Base-by-base conservation (phyloP, 1,140 invertebrate genomes). In the Rhopalosiphum padi region DNA sequence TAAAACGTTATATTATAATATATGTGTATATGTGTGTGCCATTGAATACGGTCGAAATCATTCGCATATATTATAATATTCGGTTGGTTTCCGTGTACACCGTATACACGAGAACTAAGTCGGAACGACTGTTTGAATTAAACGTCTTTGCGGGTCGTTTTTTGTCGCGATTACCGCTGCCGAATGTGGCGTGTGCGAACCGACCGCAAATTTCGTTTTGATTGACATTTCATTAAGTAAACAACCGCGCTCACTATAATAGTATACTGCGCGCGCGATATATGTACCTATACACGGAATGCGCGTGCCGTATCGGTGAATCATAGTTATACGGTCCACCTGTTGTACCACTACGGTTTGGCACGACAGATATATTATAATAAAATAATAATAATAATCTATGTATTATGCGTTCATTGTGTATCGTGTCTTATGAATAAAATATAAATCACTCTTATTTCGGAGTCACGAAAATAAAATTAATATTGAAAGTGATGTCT, bases 321-420 rank as follows among this genome's bases (percentile, higher is more conserved):
- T 83, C n/a, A 83, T 83, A 83, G 77, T 37, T 82, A 9, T 46
- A 35, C 37, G 8, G 77, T 83, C 35, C 35, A 83, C 77, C 35
- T 83, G 77, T 83, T 83, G 77, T 83, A n/a, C 41, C 41, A 4
- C 15, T 21, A n/a, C 15, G 30, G 60, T n/a, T 77, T n/a, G 60
- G 60, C 60, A 77, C 30, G 60, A 18, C 60, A n/a, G n/a, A 77
- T 77, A 77, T 77, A 77, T 77, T 68, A 68, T 18, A 68, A 77
- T 77, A 77, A n/a, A 77, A 77, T 77, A 77, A 68, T 68, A 68
- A 55, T 55, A 23, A 77, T 77, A 77, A 77, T 77, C 60, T 77
- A 77, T n/a, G 21, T 77, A 77, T 77, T 77, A 77, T 77, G 18
- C 60, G 60, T 77, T n/a, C 60, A 77, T 77, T 77, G n/a, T 18